Evolutionary conservation across 2,113 vertebrate genomes (phyloP).

Genomic region (Anolis carolinensis): DNA sequence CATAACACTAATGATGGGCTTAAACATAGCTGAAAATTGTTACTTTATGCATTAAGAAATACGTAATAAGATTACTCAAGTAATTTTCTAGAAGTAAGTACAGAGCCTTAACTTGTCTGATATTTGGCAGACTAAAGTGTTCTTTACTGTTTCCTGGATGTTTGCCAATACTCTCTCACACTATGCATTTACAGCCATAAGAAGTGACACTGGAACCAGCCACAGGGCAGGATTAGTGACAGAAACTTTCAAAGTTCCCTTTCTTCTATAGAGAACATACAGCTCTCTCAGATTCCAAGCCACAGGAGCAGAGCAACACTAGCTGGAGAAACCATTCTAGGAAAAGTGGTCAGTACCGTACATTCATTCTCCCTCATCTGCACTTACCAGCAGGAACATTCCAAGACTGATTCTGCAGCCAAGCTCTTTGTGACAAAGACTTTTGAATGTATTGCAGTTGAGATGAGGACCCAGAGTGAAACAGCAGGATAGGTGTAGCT

Average conservation of each 20-base stretch:
- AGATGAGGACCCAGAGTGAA: background rate
- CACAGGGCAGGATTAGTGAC: background rate
- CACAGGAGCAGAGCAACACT: no score
- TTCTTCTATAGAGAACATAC: background rate
- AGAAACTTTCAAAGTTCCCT: background rate
- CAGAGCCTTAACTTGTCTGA: background rate
- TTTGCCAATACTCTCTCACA: background rate
- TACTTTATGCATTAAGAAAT: background rate
- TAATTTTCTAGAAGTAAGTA: no score
- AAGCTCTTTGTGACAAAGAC: background rate
- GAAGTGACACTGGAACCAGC: background rate
- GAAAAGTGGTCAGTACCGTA: background rate
- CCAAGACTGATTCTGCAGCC: background rate
- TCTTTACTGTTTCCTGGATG: no score
- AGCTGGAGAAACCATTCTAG: background rate
- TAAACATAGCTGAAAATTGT: background rate
- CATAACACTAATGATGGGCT: background rate
- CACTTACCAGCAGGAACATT: background rate
- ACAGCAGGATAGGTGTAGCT: no score
- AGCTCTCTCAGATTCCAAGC: background rate
- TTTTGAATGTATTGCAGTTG: background rate
- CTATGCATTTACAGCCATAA: background rate
- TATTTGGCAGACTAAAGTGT: background rate
- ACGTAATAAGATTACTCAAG: background rate
- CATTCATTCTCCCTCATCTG: background rate